Percentiles rank a stretch among this genome's conserved stretches.
These are phyloP conservation scores for Cerastis leucographa DNA, from an alignment of 2,888 invertebrate species.

Conservation along the genomic window DNA sequence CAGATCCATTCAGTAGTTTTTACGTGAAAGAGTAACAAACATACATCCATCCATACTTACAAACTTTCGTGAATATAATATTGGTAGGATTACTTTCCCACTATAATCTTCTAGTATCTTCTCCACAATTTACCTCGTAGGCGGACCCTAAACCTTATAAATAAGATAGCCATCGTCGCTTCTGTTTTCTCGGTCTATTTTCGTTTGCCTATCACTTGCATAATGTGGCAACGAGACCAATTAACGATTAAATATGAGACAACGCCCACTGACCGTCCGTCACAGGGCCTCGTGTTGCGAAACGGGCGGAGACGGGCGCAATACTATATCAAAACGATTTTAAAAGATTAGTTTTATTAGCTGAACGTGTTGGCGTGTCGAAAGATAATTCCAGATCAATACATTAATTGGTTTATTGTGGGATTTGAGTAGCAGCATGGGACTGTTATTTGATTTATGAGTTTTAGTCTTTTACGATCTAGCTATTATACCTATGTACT, in stretches of 20 bases:
- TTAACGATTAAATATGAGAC: constrained; percentile 80
- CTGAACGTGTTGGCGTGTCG: constrained; percentile 3
- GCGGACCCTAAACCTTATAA: constrained; percentile 35
- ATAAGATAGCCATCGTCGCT: constrained; percentile 45
- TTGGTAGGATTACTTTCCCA: too few species aligned
- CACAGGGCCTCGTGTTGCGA: constrained; percentile 61
- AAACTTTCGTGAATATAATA: too few species aligned
- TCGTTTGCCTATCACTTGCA: constrained; percentile 69
- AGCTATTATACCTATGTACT: background rate
- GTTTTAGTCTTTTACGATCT: constrained; percentile 4
- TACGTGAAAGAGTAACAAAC: too few species aligned
- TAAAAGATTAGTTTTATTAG: constrained; percentile 56
- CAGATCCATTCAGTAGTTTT: too few species aligned
- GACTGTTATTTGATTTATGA: constrained; percentile 18
- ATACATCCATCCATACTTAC: too few species aligned
- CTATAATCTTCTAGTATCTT: background rate
- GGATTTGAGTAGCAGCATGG: background rate
- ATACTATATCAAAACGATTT: constrained; percentile 50
- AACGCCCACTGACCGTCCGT: constrained; percentile 62
- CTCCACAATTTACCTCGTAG: background rate
- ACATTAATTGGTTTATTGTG: constrained; percentile 26
- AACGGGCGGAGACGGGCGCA: constrained; percentile 46
- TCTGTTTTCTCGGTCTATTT: constrained; percentile 61
- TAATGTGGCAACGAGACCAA: constrained; percentile 76
- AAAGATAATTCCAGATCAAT: constrained; percentile 41